phyloP scores from a whole-genome alignment of 2,888 invertebrate species.

The Elegia similella region DNA sequence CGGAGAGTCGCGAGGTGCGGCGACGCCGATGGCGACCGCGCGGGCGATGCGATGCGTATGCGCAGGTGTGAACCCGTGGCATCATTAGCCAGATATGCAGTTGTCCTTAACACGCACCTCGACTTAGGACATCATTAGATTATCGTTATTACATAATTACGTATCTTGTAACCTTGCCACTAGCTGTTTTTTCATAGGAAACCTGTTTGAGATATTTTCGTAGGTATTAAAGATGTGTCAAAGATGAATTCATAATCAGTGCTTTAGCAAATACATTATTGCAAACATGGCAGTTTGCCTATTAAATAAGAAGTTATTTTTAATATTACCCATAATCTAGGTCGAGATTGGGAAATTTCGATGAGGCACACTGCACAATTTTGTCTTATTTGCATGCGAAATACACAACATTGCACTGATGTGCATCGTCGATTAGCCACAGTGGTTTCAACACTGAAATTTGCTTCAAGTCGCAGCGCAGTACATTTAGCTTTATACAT shows the following conservation, averaged over 20 bases:
- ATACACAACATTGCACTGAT: slow-evolving; percentile 13
- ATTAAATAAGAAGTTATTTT: not conserved
- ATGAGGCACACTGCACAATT: slow-evolving; percentile 17
- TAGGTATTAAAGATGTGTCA: too few species aligned
- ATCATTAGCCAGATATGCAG: slow-evolving; percentile 22
- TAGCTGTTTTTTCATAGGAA: slow-evolving; percentile 10
- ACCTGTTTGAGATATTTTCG: not conserved
- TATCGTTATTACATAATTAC: slow-evolving; percentile 25
- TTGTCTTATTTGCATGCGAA: slow-evolving; percentile 21
- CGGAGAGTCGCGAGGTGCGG: not conserved
- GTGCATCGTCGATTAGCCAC: slow-evolving; percentile 20
- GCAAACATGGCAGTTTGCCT: not conserved
- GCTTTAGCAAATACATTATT: too few species aligned
- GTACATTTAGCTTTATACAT: not conserved
- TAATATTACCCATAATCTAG: not conserved
- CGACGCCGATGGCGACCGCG: not conserved
- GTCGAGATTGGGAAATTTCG: slow-evolving; percentile 1
- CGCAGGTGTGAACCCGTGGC: slow-evolving; percentile 19
- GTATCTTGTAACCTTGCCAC: slow-evolving; percentile 18
- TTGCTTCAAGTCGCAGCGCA: not conserved
- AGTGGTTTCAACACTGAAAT: slow-evolving; percentile 20
- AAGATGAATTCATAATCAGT: too few species aligned
- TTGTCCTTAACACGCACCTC: slow-evolving; percentile 28
- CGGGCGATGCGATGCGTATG: slow-evolving; percentile 1
- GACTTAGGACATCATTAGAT: slow-evolving; percentile 24